A percentile compares a stretch with the other conserved stretches of the same genome.
Evolutionary conservation across 1,140 invertebrate species (phyloP).

Genomic region (Drosophila pseudoobscura): DNA sequence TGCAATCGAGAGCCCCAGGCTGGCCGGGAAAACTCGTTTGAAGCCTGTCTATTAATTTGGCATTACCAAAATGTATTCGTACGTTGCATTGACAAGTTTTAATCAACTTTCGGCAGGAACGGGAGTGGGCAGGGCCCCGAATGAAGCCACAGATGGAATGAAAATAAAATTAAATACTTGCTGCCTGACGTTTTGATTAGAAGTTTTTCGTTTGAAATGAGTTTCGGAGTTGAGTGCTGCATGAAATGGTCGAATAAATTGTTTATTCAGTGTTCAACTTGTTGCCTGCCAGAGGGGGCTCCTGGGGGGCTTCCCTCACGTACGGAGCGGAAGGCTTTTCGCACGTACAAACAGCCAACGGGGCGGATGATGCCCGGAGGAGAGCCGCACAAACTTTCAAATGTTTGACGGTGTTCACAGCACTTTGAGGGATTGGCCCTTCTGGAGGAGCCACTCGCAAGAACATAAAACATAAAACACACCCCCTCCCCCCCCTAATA

Average conservation of each 20-base stretch:
- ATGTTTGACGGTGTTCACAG: not conserved
- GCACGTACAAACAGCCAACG: slow-evolving; percentile 31
- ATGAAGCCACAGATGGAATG: slow-evolving; percentile 23
- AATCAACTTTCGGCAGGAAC: slow-evolving; percentile 29
- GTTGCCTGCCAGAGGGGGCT: slow-evolving; percentile 27
- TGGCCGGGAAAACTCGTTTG: slow-evolving; percentile 25
- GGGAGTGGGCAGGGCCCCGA: slow-evolving; percentile 2
- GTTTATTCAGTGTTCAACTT: slow-evolving; percentile 50
- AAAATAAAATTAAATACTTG: slow-evolving; percentile 39
- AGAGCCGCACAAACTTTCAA: slow-evolving; percentile 34
- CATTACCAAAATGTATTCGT: slow-evolving; percentile 23
- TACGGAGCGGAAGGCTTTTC: slow-evolving; percentile 17
- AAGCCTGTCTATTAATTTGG: slow-evolving; percentile 10
- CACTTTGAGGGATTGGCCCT: slow-evolving; percentile 41
- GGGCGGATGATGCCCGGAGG: not conserved
- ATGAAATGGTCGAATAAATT: slow-evolving; percentile 48
- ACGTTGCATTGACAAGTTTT: slow-evolving; percentile 34
- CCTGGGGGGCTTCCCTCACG: not conserved
- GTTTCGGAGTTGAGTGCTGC: slow-evolving; percentile 27
- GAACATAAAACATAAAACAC: slow-evolving; percentile 47
- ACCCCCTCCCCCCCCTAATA: too few species aligned
- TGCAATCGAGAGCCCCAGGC: slow-evolving; percentile 1
- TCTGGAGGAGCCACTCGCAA: slow-evolving; percentile 28
- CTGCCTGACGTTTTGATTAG: slow-evolving; percentile 38
- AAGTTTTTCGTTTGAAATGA: slow-evolving; percentile 27